phyloP scores from a whole-genome alignment of 2,797 vertebrate species.

The Caiman crocodilus region DNA sequence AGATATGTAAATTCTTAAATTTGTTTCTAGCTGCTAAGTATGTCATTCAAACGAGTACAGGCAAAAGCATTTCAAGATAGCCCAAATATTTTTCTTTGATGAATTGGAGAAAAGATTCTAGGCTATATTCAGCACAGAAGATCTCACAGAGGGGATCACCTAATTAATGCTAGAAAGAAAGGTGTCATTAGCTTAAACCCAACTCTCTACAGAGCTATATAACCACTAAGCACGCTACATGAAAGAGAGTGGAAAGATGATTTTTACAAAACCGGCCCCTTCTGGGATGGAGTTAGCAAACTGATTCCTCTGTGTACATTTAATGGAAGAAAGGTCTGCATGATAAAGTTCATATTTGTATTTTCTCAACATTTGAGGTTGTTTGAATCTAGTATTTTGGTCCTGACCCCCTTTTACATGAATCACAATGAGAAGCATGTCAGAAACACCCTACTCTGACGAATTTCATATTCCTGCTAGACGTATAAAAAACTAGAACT shows the following conservation, averaged over 20 bases:
- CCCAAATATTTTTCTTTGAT: not conserved
- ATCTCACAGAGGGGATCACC: accelerated
- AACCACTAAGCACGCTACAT: too few relatives aligned
- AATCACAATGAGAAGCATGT: not conserved
- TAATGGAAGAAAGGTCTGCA: not conserved
- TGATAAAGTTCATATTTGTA: not conserved
- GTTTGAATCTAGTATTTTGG: not conserved
- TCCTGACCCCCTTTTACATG: not conserved
- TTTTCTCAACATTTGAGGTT: not conserved
- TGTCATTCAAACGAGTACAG: not conserved
- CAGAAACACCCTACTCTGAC: not conserved
- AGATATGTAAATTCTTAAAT: not conserved
- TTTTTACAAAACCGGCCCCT: not conserved
- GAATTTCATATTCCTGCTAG: not conserved
- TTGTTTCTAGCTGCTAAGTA: not conserved
- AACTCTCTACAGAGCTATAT: too few relatives aligned
- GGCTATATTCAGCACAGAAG: not conserved
- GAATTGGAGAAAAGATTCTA: not conserved
- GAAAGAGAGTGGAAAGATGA: too few relatives aligned
- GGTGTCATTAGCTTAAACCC: not conserved
- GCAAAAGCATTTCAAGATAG: not conserved
- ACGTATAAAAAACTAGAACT: too few relatives aligned
- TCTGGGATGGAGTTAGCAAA: not conserved
- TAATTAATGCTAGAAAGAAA: not conserved
- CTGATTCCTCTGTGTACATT: not conserved